phyloP scores from a whole-genome alignment of 2,113 vertebrate species.

The Limanda limanda region DNA sequence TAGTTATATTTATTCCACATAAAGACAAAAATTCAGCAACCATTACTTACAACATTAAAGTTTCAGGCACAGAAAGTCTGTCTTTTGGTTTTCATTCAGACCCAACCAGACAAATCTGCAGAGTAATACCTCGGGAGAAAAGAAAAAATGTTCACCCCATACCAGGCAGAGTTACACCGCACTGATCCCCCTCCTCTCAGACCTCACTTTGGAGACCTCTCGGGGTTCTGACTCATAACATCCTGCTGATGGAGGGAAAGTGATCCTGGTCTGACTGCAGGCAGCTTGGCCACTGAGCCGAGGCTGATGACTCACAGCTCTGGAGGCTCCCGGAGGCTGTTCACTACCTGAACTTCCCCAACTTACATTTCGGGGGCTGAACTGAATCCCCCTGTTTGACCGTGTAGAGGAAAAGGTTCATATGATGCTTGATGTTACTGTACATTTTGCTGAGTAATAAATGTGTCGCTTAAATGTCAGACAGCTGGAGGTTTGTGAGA shows the following conservation, averaged over 20 bases:
- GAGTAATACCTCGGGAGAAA: slow-evolving; percentile 27
- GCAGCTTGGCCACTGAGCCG: slow-evolving; percentile 54
- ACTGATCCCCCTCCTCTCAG: slow-evolving; percentile 23
- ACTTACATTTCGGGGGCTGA: neutral
- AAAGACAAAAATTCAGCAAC: slow-evolving; percentile 10
- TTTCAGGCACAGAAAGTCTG: slow-evolving; percentile 19
- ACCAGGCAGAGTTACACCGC: slow-evolving; percentile 26
- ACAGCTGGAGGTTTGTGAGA: too few relatives aligned
- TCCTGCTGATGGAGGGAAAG: slow-evolving; percentile 65
- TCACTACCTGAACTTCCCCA: slow-evolving; percentile 45
- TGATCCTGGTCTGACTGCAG: slow-evolving; percentile 60
- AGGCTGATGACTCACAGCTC: slow-evolving; percentile 61
- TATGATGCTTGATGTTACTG: too few relatives aligned
- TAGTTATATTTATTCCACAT: slow-evolving; percentile 22
- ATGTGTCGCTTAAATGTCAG: too few relatives aligned
- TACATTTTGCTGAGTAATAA: too few relatives aligned
- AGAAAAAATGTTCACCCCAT: slow-evolving; percentile 25
- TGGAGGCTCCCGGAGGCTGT: slow-evolving; percentile 50
- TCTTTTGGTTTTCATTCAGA: slow-evolving; percentile 26
- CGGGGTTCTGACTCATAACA: slow-evolving; percentile 60
- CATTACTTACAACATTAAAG: slow-evolving; percentile 23
- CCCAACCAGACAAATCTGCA: slow-evolving; percentile 13
- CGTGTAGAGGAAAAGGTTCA: too few relatives aligned
- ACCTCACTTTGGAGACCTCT: slow-evolving; percentile 53
- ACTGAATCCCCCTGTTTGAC: too few relatives aligned